A percentile compares a stretch with the other conserved stretches of the same genome.
These are phyloP conservation scores for Trissolcus brochymenae DNA, from an alignment of 2,888 invertebrate species.

Conservation along the genomic window DNA sequence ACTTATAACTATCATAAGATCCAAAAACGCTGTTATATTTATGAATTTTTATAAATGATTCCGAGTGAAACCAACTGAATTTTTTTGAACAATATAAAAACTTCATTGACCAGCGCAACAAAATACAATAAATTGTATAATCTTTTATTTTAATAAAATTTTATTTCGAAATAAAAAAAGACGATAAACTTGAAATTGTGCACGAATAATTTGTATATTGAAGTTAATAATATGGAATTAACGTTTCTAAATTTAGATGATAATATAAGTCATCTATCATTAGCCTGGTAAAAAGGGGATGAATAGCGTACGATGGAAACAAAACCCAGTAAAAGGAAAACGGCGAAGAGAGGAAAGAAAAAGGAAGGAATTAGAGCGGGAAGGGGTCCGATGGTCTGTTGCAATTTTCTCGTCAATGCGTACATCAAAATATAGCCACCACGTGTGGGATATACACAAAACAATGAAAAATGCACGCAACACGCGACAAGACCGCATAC, in stretches of 20 bases:
- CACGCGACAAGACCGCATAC: conserved; percentile 54
- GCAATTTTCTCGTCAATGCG: conserved; percentile 71
- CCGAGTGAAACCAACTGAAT: too few species aligned
- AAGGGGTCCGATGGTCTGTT: conserved; percentile 52
- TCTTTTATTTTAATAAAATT: too few species aligned
- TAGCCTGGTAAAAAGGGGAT: conserved; percentile 43
- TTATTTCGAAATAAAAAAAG: neutral
- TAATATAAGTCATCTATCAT: conserved; percentile 45
- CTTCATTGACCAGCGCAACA: too few species aligned
- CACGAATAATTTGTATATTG: conserved; percentile 33
- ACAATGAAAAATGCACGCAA: conserved; percentile 68
- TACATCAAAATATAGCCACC: conserved; percentile 61
- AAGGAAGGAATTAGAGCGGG: conserved; percentile 30
- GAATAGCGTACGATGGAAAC: conserved; percentile 38
- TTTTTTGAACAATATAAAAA: too few species aligned
- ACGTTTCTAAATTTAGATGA: conserved; percentile 45
- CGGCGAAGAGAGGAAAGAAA: conserved; percentile 11
- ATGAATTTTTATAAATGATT: too few species aligned
- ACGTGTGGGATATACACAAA: conserved; percentile 61
- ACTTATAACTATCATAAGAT: too few species aligned
- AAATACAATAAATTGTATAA: too few species aligned
- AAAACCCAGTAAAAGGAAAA: conserved; percentile 40
- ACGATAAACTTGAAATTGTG: conserved; percentile 27
- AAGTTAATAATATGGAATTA: conserved; percentile 35
- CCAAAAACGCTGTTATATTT: too few species aligned